These are phyloP conservation scores for Harpalus rufipes DNA, from an alignment of 2,888 invertebrate genomes.

Conservation along the genomic window DNA sequence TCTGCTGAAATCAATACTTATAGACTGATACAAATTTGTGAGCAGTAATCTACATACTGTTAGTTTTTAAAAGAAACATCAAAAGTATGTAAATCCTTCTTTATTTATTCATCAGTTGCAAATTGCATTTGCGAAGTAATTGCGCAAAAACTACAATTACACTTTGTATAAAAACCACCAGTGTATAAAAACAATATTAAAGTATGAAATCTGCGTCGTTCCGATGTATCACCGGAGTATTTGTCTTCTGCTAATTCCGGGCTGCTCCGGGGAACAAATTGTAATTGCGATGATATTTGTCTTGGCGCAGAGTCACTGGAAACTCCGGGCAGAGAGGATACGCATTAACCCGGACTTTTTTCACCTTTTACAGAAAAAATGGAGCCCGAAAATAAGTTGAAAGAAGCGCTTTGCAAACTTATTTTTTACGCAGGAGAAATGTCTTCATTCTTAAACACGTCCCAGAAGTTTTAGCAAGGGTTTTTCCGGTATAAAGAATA, in stretches of 20 bases:
- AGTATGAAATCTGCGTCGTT: not conserved
- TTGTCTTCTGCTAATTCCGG: constrained; percentile 48
- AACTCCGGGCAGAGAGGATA: not conserved
- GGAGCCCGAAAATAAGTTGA: constrained; percentile 12
- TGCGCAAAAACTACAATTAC: constrained; percentile 22
- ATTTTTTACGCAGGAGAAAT: constrained; percentile 2
- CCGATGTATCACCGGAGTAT: constrained; percentile 49
- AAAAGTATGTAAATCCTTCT: constrained; percentile 21
- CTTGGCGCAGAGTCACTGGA: constrained; percentile 25
- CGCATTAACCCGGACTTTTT: constrained; percentile 15
- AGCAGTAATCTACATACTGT: constrained; percentile 1
- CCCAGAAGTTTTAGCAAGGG: not conserved
- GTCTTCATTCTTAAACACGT: not conserved
- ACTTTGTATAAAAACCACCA: not conserved
- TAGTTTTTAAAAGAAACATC: constrained; percentile 13
- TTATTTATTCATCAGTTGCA: constrained; percentile 28
- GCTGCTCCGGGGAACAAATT: constrained; percentile 54
- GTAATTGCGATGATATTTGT: constrained; percentile 60
- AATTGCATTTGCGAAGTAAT: constrained; percentile 29
- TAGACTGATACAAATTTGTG: constrained; percentile 11
- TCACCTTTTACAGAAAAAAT: constrained; percentile 45
- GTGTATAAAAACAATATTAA: constrained; percentile 13
- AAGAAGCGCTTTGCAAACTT: not conserved
- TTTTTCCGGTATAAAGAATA: not conserved
- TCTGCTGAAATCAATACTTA: not conserved